These are phyloP conservation scores for Agriopis aurantiaria DNA, from an alignment of 2,888 invertebrate species.

Conservation along the genomic window DNA sequence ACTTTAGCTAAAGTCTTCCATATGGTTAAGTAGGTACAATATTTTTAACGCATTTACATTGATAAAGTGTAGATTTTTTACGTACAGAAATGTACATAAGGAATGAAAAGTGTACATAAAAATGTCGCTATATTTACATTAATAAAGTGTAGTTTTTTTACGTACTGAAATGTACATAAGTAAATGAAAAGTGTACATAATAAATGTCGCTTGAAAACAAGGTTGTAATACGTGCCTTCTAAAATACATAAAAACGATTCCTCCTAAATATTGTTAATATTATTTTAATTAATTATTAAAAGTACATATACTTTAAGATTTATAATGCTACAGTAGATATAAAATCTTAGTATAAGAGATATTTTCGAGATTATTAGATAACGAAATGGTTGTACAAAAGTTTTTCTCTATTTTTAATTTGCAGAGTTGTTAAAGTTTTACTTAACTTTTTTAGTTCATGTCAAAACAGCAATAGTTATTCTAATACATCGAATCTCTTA, in stretches of 20 bases:
- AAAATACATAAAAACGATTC: constrained; percentile 30
- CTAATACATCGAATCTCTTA: constrained; percentile 75
- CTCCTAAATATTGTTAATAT: constrained; percentile 47
- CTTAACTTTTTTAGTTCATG: constrained; percentile 48
- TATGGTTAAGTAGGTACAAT: constrained; percentile 56
- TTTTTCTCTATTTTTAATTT: constrained; percentile 68
- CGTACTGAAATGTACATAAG: constrained; percentile 1
- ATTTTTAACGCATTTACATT: constrained; percentile 55
- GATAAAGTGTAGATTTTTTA: constrained; percentile 9
- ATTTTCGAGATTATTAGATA: constrained; percentile 76
- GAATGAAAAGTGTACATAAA: constrained; percentile 41
- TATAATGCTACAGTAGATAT: constrained; percentile 33
- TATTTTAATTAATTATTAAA: constrained; percentile 27
- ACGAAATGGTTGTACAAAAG: constrained; percentile 69
- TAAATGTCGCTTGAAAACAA: constrained; percentile 41
- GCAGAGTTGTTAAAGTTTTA: constrained; percentile 70
- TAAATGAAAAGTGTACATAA: constrained; percentile 40
- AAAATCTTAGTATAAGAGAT: constrained; percentile 48
- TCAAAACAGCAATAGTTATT: constrained; percentile 48
- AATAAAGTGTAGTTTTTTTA: constrained; percentile 10
- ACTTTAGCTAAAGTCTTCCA: constrained; percentile 70
- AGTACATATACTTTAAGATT: constrained; percentile 28
- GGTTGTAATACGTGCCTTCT: constrained; percentile 61
- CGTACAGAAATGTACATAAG: constrained; percentile 1
- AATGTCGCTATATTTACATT: constrained; percentile 39